Evolutionary conservation across 2,797 vertebrate species (phyloP).

Genomic region (Eptatretus atami): DNA sequence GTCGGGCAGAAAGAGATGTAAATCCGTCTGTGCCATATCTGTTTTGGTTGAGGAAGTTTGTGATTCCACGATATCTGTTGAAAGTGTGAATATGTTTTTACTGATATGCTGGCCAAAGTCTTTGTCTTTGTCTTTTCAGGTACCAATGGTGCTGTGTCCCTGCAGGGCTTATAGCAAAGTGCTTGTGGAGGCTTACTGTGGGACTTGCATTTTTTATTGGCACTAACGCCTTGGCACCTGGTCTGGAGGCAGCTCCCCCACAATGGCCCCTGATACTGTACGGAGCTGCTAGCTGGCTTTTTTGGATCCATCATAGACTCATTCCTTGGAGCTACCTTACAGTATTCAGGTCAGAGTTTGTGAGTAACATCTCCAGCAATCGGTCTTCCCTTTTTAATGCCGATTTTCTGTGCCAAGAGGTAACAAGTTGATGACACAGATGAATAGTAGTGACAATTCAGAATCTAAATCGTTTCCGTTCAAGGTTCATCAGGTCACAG

Average conservation of each 20-base stretch:
- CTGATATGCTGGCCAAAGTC: too few relatives aligned
- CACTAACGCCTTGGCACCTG: slow-evolving; percentile 30
- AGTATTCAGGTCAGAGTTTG: slow-evolving; percentile 36
- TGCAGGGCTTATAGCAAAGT: slow-evolving; percentile 40
- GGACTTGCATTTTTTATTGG: slow-evolving; percentile 37
- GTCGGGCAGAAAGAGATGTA: too few relatives aligned
- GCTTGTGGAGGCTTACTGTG: slow-evolving; percentile 39
- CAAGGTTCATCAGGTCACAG: too few relatives aligned
- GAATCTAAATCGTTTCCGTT: too few relatives aligned
- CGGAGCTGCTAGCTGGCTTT: slow-evolving; percentile 40
- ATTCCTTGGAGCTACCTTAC: slow-evolving; percentile 61
- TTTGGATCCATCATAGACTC: slow-evolving; percentile 67
- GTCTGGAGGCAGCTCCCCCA: slow-evolving; percentile 38
- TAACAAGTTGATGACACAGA: too few relatives aligned
- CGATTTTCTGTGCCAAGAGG: too few relatives aligned
- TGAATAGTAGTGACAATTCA: too few relatives aligned
- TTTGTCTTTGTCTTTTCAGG: slow-evolving; percentile 17
- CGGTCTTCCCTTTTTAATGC: too few relatives aligned
- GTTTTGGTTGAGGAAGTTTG: too few relatives aligned
- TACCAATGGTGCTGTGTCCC: slow-evolving; percentile 67
- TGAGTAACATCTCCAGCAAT: neutral
- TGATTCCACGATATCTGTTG: too few relatives aligned
- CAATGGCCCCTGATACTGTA: slow-evolving; percentile 69
- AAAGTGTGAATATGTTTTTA: too few relatives aligned
- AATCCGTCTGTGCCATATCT: too few relatives aligned